phyloP scores from a whole-genome alignment of 2,888 invertebrate genomes.

The Apoderus coryli region DNA sequence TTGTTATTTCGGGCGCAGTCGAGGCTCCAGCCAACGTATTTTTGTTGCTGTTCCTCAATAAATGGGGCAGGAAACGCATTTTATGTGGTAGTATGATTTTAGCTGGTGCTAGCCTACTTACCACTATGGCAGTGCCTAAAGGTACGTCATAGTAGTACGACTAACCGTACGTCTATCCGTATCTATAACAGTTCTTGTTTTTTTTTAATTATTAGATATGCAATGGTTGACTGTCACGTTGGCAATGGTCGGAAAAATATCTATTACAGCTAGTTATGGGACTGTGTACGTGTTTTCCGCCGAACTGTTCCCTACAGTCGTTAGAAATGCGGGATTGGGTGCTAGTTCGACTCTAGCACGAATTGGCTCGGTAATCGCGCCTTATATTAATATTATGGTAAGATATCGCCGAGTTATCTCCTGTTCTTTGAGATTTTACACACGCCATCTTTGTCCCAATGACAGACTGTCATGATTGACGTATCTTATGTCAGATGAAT shows the following conservation, averaged over 20 bases:
- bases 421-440: slow-evolving; percentile 2
- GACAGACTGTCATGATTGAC: too few species aligned
- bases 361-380: slow-evolving; percentile 46
- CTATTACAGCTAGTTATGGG: slow-evolving; percentile 59
- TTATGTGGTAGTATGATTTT: slow-evolving; percentile 54
- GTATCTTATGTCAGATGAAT: too few species aligned
- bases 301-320: slow-evolving; percentile 62
- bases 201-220: slow-evolving; percentile 30
- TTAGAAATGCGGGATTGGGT: slow-evolving; percentile 48
- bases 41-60: slow-evolving; percentile 48
- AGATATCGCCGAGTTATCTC: slow-evolving; percentile 12
- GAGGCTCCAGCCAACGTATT: slow-evolving; percentile 61
- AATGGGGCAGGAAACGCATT: slow-evolving; percentile 53
- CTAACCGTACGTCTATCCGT: too few species aligned
- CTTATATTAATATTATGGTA: slow-evolving; percentile 43
- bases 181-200: too few species aligned
- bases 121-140: slow-evolving; percentile 41
- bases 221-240: slow-evolving; percentile 42
- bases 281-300: slow-evolving; percentile 59
- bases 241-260: slow-evolving; percentile 57
- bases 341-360: slow-evolving; percentile 48
- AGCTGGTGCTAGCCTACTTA: slow-evolving; percentile 44
- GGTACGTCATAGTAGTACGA: too few species aligned
- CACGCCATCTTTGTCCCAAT: too few species aligned
- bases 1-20: slow-evolving; percentile 57